phyloP scores from a whole-genome alignment of 2,797 vertebrate species.

The Hephaestus fuliginosus region DNA sequence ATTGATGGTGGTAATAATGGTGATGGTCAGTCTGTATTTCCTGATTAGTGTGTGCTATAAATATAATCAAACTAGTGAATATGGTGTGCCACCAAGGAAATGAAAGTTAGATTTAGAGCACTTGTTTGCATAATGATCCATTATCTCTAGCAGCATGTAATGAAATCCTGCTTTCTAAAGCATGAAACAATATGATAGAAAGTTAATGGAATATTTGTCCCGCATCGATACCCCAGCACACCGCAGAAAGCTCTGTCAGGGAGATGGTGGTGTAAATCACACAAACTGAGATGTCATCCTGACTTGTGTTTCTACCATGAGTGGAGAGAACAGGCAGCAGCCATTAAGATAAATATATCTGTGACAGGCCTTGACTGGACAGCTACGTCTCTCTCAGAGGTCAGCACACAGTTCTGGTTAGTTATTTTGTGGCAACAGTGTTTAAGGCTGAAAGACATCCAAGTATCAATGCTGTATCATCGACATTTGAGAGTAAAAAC shows the following conservation, averaged over 20 bases:
- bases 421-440: neutral
- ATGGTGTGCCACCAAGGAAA: neutral
- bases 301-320: neutral
- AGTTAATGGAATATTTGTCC: neutral
- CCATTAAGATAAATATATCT: neutral
- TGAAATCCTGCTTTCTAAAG: neutral
- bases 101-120: neutral
- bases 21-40: neutral
- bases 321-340: slow-evolving; percentile 4
- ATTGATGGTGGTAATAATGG: neutral
- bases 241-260: neutral
- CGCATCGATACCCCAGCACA: neutral
- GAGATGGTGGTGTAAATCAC: slow-evolving; percentile 7
- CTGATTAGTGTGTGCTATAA: too few species aligned
- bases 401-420: neutral
- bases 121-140: neutral
- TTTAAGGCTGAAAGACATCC: neutral
- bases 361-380: neutral
- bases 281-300: slow-evolving; percentile 21
- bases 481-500: neutral
- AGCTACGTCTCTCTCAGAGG: neutral
- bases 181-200: neutral
- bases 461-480: neutral
- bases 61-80: neutral
- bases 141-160: neutral